Base-by-base conservation (phyloP, 1,140 invertebrate genomes). In the Diploscapter pachys region DNA sequence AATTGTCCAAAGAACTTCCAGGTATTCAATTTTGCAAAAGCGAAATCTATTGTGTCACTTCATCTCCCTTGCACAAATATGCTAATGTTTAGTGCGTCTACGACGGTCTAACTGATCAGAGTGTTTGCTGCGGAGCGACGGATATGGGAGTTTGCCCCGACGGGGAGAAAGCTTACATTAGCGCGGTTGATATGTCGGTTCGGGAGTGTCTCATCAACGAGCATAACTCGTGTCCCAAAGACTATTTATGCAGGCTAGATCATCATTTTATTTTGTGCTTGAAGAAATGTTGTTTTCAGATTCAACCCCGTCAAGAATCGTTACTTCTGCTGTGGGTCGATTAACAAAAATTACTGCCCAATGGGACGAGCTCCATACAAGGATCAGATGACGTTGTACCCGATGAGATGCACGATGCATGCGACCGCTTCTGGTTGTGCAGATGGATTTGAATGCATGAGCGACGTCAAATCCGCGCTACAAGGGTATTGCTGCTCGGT, bases 131-230 rank as follows among this genome's bases (percentile, higher is more conserved):
- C 63, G 76, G 76, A 57, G 76, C 76, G 4, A 78, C 76, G 4
- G 76, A 78, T 66, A 78, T 78, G 76, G 76, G 75, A 52, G 76
- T 78, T 3, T 78, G 76, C 65, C 76, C 76, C 4, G 76, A 75
- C 9, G 65, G 74, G 8, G 76, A 78, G 53, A 78, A 78, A 57
- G 70, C 76, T 9, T 78, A 78, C 68, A 78, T 78, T 2, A 78
- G 77, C 57, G 77, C 76, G 2, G 67, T 74, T 53, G 76, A 78
- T 65, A 64, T 78, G 48, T 76, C 73, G n/a, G 76, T 78, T 5
- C 31, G 73, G 13, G 76, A 78, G 48, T 78, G 76, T 50, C 11
- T 78, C 2, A 77, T 78, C 57, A 78, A 78, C 69, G 76, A 76
- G 56, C 76, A 77, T 48, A 71, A 77, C 48, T 78, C 75, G 4